A percentile compares a stretch with the other conserved stretches of the same genome.
Conservation (phyloP, 2,888 invertebrate species). For the Epirrhoe tristata region DNA sequence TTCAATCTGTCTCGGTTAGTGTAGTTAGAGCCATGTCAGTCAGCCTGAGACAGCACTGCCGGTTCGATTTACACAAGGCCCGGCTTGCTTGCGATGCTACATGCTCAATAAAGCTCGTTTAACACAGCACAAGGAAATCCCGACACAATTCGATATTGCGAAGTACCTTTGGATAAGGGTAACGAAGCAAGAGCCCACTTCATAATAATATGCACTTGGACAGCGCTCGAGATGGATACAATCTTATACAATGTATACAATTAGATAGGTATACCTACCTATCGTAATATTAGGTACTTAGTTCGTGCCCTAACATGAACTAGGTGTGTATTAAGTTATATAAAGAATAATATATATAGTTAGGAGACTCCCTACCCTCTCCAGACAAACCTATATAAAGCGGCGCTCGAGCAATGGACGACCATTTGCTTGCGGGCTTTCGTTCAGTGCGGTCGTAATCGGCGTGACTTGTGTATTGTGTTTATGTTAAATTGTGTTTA, state of each 20-base stretch:
- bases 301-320: no score
- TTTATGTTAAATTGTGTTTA: no score
- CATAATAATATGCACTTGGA: constrained; percentile 4
- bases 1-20: constrained; percentile 64
- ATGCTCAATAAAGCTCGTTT: constrained; percentile 75
- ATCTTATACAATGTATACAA: neutral
- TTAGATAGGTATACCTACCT: no score
- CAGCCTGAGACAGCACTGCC: constrained; percentile 74
- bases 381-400: no score
- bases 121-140: constrained; percentile 64
- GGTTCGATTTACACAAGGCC: constrained; percentile 74
- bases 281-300: no score
- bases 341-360: no score
- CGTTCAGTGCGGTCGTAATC: no score
- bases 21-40: constrained; percentile 73
- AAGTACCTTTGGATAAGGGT: constrained; percentile 29
- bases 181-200: constrained; percentile 21
- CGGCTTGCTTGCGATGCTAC: constrained; percentile 61
- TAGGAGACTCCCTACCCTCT: no score
- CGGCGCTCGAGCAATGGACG: no score
- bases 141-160: constrained; percentile 51
- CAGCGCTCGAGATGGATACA: constrained; percentile 1
- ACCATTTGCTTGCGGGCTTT: no score
- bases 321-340: no score
- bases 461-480: no score